Base-by-base conservation (phyloP, 2,888 invertebrate species). In the Dynastes tityus region DNA sequence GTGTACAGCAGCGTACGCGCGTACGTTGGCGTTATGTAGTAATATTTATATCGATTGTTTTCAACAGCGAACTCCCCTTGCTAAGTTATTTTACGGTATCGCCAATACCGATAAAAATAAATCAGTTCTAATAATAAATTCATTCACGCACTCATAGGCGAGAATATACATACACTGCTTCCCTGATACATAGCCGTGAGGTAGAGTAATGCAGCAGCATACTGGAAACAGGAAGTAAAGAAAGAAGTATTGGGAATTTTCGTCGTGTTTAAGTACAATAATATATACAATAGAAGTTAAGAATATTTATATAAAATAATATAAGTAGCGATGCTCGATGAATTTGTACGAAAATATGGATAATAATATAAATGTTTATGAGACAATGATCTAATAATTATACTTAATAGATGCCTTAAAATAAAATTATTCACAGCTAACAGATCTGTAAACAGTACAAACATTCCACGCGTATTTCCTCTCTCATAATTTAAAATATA, bases 71-170 rank as follows among this genome's bases (percentile, higher is more conserved):
- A 16, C 6, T 27, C 37, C 22, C 32, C 32, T 37, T 37, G 13
- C 29, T 29, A 63, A 65, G n/a, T 45, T 9, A 65, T 65, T 65
- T 65, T n/a, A 16, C 45, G 9, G 65, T 45, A 65, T 65, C 40
- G 45, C 40, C 45, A 65, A 65, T 65, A 65, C 16, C 6, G 65
- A 65, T 40, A 40, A 65, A 65, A 65, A 65, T 65, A 45, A 65
- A 65, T 40, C 45, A 16, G 65, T 65, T 65, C 40, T 65, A 65
- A 65, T 65, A 65, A 65, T 65, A 65, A 65, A 27, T 63, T 6
- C 63, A 13, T 63, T 63, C 65, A 65, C 65, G 16, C 65, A 40
- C 40, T 8, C 29, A 22, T 65, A 22, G 4, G 40, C 65, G 27
- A 40, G 32, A 37, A 37, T 37, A 32, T 32, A 37, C 5, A 32